Evolutionary conservation across 2,113 vertebrate genomes (phyloP), one percentile per base, ranked within the genome.

Genomic region (Rhinichthys klamathensis): DNA sequence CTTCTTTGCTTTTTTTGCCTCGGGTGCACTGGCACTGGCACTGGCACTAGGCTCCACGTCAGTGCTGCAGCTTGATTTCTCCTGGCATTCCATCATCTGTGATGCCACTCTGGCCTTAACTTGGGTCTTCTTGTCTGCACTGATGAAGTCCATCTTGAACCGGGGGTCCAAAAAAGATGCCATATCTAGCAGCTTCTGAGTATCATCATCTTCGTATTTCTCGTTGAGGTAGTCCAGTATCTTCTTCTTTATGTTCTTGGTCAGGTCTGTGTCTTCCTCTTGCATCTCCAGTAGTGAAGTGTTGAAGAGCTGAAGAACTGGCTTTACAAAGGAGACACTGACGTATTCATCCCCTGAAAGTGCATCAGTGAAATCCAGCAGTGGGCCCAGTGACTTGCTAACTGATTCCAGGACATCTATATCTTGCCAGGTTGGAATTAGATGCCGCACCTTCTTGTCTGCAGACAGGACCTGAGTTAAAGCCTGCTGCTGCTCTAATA

Each of bases 101-200:
- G 72, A 74, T 74, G 44, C 72, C 4, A 74, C 23, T 74, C 3
- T 85, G 84, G 76, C 58, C 60, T 82, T 82, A n/a, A 82, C 61
- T 77, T 46, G 3, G 60, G 63, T 16, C 78, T 49, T 16, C 78
- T 49, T 76, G 41, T 81, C 69, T 85, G 38, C 86, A 83, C 18
- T 88, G 44, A 88, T 88, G 73, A 69, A 88, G 46, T 85, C 83
- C 75, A 84, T 80, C 44, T 84, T 87, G 54, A 80, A 87, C 27
- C 75, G 49, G 23, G 85, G 79, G n/a, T 82, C 69, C 70, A 56
- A 67, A 67, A 1, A 67, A 32, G 63, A 67, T 3, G 63, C 63
- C n/a, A 65, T 4, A 30, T 65, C 63, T 65, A 30, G 63, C 63
- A n/a, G n/a, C n/a, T 65, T 4, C 63, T 65, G 63, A 65, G 27